These are phyloP conservation scores for Melanchra persicariae DNA, from an alignment of 2,888 invertebrate species.

Conservation along the genomic window DNA sequence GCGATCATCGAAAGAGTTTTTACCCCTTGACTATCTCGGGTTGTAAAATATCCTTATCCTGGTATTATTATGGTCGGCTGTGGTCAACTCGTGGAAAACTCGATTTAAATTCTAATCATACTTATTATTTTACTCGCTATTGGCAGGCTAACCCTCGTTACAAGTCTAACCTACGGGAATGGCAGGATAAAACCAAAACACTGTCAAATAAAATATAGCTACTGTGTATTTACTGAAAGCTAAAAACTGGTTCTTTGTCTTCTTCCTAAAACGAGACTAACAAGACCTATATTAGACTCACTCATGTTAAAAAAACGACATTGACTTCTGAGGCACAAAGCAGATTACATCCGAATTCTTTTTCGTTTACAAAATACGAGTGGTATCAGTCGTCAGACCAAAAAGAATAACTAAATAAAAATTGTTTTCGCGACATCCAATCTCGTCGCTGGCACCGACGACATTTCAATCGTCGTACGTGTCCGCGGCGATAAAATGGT, in stretches of 20 bases:
- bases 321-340: neutral
- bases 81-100: no score
- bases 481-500: slow-evolving; percentile 25
- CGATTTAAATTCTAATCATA: no score
- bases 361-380: slow-evolving; percentile 2
- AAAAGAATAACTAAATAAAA: slow-evolving; percentile 28
- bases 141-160: no score
- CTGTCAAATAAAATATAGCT: neutral
- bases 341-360: slow-evolving; percentile 1
- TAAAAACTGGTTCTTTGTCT: neutral
- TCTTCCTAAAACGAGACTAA: neutral
- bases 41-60: no score
- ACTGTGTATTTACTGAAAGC: neutral
- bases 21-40: neutral
- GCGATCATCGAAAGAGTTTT: neutral
- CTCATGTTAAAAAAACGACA: neutral
- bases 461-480: slow-evolving; percentile 47
- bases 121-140: no score
- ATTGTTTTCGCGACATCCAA: slow-evolving; percentile 40
- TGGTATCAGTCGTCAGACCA: neutral
- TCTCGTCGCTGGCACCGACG: slow-evolving; percentile 23
- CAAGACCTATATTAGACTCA: neutral
- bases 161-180: no score
- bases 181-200: neutral
- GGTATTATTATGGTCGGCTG: no score